A percentile compares a stretch with the other conserved stretches of the same genome.
Evolutionary conservation across 1,140 invertebrate genomes (phyloP).

Genomic region (Formica exsecta): DNA sequence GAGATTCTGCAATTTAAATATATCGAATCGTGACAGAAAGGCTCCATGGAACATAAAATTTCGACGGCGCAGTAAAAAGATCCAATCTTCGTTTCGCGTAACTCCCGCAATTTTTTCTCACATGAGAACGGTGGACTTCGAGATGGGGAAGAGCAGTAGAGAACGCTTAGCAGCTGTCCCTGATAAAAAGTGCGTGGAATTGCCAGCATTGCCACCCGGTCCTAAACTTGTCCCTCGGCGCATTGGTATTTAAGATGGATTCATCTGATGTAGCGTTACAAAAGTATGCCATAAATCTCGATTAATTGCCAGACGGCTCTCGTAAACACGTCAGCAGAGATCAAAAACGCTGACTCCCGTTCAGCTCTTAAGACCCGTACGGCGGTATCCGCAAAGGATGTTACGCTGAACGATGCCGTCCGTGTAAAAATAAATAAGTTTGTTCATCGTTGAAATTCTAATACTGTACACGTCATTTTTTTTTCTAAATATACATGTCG

Average conservation of each 20-base stretch:
- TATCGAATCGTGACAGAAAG: conserved; percentile 1
- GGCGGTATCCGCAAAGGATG: conserved; percentile 30
- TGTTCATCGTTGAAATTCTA: conserved; percentile 1
- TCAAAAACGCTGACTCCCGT: conserved; percentile 58
- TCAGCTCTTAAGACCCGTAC: conserved; percentile 2
- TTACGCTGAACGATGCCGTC: background rate
- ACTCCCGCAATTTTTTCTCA: conserved; percentile 65
- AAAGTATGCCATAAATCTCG: conserved; percentile 80
- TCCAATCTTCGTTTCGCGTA: conserved; percentile 19
- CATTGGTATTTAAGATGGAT: conserved; percentile 79
- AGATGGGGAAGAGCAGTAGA: conserved; percentile 36
- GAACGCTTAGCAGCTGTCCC: conserved; percentile 79
- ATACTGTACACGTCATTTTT: conserved; percentile 4
- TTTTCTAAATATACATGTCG: conserved; percentile 3
- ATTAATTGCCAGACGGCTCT: conserved; percentile 82
- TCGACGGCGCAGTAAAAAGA: conserved; percentile 43
- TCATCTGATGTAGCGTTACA: conserved; percentile 73
- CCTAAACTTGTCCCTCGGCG: conserved; percentile 69
- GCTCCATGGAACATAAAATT: conserved; percentile 24
- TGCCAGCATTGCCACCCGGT: conserved; percentile 59
- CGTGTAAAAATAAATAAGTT: conserved; percentile 45
- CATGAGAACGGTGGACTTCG: background rate
- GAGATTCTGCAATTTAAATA: conserved; percentile 24
- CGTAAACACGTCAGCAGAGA: conserved; percentile 77
- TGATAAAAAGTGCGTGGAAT: conserved; percentile 76